These are phyloP conservation scores for Sarcophaga variegata DNA, from an alignment of 2,888 invertebrate species.

Conservation along the genomic window DNA sequence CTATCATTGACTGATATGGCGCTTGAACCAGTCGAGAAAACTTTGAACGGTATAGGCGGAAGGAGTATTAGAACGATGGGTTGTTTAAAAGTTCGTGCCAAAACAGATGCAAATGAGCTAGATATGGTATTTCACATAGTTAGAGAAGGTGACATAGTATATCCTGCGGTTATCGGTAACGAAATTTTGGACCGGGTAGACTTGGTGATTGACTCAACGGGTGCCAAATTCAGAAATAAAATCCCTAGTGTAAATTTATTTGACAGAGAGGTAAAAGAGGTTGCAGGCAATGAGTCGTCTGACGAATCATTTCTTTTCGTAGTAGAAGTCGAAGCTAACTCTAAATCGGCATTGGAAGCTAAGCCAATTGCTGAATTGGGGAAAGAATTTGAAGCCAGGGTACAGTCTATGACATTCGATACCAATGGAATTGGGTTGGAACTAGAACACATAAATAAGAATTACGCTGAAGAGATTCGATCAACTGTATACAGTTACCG, in stretches of 20 bases:
- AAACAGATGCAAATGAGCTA: too few species aligned
- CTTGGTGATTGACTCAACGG: too few species aligned
- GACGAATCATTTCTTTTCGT: too few species aligned
- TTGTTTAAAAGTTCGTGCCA: neutral
- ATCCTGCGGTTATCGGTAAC: too few species aligned
- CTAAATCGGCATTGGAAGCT: neutral
- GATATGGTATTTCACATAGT: too few species aligned
- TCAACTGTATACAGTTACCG: neutral
- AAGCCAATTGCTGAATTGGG: conserved; percentile 7
- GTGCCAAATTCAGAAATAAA: too few species aligned
- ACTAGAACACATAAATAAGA: neutral
- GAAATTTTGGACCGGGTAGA: too few species aligned
- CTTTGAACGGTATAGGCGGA: conserved; percentile 50
- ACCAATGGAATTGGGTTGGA: neutral
- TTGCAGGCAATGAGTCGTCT: too few species aligned
- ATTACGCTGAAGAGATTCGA: neutral
- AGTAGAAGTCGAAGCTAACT: neutral
- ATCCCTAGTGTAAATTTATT: too few species aligned
- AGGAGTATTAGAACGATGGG: neutral
- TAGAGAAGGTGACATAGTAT: too few species aligned
- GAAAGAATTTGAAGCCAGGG: neutral
- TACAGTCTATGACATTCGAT: too few species aligned
- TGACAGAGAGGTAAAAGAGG: neutral
- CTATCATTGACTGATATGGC: conserved; percentile 39
- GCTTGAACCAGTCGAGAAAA: conserved; percentile 31